These are phyloP conservation scores for Amiota minor DNA, from an alignment of 2,888 invertebrate species.

Conservation along the genomic window DNA sequence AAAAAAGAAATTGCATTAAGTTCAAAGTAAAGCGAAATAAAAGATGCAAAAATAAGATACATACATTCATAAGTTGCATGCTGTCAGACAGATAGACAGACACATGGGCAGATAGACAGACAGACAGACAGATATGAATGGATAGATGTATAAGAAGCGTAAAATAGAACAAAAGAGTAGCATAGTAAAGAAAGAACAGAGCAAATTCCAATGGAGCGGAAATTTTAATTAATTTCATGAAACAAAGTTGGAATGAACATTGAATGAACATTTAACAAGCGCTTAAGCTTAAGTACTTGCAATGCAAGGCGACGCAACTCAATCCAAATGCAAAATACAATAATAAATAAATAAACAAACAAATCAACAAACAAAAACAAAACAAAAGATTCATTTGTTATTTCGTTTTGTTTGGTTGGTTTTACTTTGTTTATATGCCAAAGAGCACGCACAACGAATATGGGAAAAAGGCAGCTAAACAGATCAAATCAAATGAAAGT, in stretches of 20 bases:
- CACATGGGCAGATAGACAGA: too few relatives aligned
- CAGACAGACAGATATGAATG: too few relatives aligned
- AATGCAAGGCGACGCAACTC: conserved; percentile 33
- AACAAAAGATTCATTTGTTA: conserved; percentile 26
- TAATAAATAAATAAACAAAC: too few relatives aligned
- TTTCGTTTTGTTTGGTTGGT: conserved; percentile 3
- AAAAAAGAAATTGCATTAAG: conserved; percentile 45
- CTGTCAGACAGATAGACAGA: too few relatives aligned
- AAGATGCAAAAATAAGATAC: conserved; percentile 19
- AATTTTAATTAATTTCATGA: conserved; percentile 66
- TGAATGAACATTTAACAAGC: background rate
- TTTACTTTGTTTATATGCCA: background rate
- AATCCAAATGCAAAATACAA: conserved; percentile 37
- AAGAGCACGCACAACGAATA: background rate
- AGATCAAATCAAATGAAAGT: background rate
- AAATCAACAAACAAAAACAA: background rate
- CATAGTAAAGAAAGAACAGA: conserved; percentile 11
- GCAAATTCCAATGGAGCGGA: conserved; percentile 59
- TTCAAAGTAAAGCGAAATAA: background rate
- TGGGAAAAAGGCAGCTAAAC: background rate
- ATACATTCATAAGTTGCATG: background rate
- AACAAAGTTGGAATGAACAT: conserved; percentile 21
- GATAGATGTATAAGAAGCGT: background rate
- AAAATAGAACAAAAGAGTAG: background rate
- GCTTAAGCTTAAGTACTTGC: conserved; percentile 42